phyloP scores from a whole-genome alignment of 1,140 invertebrate species.

The Linepithema humile region DNA sequence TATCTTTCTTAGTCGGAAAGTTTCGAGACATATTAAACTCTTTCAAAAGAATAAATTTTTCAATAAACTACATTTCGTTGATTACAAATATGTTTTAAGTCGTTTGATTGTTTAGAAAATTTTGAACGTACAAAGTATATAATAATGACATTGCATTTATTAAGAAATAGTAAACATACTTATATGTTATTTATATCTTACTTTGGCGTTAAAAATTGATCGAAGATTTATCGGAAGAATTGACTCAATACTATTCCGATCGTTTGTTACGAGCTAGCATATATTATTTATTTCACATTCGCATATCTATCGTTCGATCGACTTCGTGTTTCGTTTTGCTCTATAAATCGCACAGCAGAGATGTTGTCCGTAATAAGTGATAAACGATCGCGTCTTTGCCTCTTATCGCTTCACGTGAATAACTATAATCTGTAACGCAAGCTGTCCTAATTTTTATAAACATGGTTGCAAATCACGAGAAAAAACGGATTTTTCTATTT shows the following conservation, averaged over 20 bases:
- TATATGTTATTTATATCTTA: conserved; percentile 11
- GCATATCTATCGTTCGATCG: conserved; percentile 43
- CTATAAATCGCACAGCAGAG: conserved; percentile 35
- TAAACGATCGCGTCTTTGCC: not conserved
- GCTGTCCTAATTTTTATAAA: not conserved
- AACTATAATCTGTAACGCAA: not conserved
- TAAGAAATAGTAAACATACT: not conserved
- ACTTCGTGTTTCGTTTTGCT: not conserved
- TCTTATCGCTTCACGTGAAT: not conserved
- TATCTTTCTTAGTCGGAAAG: not conserved
- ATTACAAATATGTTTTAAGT: not conserved
- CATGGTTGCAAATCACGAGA: not conserved
- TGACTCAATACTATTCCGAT: conserved; percentile 65
- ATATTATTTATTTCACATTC: conserved; percentile 72
- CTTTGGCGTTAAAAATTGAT: not conserved
- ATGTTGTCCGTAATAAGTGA: conserved; percentile 56
- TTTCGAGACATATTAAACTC: not conserved
- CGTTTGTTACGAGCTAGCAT: conserved; percentile 69
- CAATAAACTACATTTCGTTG: not conserved
- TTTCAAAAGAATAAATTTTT: not conserved
- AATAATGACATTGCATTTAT: not conserved
- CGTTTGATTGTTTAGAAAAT: not conserved
- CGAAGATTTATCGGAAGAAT: conserved; percentile 26
- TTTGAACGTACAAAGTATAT: not conserved
- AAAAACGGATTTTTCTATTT: not conserved